Conservation (phyloP, 2,888 invertebrate species). For the Tetropium fuscum region DNA sequence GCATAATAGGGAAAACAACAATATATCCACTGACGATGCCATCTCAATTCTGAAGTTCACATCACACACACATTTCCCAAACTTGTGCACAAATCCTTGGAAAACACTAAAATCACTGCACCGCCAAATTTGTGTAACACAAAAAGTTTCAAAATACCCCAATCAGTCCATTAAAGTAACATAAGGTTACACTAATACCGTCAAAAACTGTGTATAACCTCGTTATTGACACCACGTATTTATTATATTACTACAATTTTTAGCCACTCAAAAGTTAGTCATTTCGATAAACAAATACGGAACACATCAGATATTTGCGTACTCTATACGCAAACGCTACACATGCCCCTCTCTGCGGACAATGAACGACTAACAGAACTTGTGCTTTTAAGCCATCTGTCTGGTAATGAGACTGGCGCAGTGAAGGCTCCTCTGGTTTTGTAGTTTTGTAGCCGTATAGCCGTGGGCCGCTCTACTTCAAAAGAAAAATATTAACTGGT, state of each 20-base stretch:
- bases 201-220: not conserved
- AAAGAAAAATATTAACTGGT: conserved; percentile 58
- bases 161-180: not conserved
- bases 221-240: not conserved
- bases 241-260: not conserved
- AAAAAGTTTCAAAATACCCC: conserved; percentile 15
- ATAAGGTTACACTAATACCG: not conserved
- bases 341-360: conserved; percentile 25
- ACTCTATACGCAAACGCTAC: conserved; percentile 32
- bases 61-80: conserved; percentile 17
- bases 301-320: conserved; percentile 17
- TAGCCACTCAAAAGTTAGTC: not conserved
- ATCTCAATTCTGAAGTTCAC: conserved; percentile 17
- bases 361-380: conserved; percentile 39
- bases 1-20: not conserved
- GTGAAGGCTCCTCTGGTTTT: conserved; percentile 30
- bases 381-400: conserved; percentile 40
- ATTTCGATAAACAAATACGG: not conserved
- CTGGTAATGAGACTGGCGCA: conserved; percentile 37
- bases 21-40: conserved; percentile 19
- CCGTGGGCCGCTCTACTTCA: conserved; percentile 53
- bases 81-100: conserved; percentile 8
- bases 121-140: conserved; percentile 9
- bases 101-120: conserved; percentile 15
- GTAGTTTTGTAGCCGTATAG: conserved; percentile 37